Conservation (phyloP, 2,888 invertebrate species). For the Phyllotreta striolata region DNA sequence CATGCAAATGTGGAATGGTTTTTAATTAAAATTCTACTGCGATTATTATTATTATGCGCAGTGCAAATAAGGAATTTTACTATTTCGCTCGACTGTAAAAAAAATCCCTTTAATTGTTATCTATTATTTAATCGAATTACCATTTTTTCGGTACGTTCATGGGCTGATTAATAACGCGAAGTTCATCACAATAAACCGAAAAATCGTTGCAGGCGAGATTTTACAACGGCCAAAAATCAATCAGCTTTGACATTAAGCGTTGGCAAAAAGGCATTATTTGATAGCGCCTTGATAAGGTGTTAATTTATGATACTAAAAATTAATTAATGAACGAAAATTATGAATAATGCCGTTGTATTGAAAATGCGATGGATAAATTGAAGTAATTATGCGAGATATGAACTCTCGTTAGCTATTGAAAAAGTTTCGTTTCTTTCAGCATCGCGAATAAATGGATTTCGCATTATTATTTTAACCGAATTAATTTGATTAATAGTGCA, state of each 20-base stretch:
- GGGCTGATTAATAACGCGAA: slow-evolving; percentile 20
- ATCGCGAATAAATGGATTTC: too few species aligned
- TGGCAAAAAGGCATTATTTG: slow-evolving; percentile 8
- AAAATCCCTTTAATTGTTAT: too few species aligned
- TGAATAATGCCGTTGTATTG: slow-evolving; percentile 10
- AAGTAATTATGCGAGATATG: slow-evolving; percentile 1
- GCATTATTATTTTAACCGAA: too few species aligned
- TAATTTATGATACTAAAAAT: slow-evolving; percentile 27
- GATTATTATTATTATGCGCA: slow-evolving; percentile 20
- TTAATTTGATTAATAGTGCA: too few species aligned
- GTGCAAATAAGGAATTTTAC: slow-evolving; percentile 5
- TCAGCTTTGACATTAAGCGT: slow-evolving; percentile 34
- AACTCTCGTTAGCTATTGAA: too few species aligned
- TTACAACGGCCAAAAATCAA: slow-evolving; percentile 29
- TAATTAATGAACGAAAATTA: slow-evolving; percentile 20
- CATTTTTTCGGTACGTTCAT: slow-evolving; percentile 24
- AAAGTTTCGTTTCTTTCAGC: too few species aligned
- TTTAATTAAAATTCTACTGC: slow-evolving; percentile 28
- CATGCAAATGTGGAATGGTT: slow-evolving; percentile 35
- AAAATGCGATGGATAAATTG: slow-evolving; percentile 14
- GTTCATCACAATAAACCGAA: slow-evolving; percentile 28
- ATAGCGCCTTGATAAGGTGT: slow-evolving; percentile 23
- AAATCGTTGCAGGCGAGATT: slow-evolving; percentile 25
- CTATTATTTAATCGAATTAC: slow-evolving; percentile 27
- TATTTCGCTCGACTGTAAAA: too few species aligned